These are phyloP conservation scores for Ommatoiulus sabulosus DNA, from an alignment of 2,888 invertebrate genomes.

Conservation along the genomic window DNA sequence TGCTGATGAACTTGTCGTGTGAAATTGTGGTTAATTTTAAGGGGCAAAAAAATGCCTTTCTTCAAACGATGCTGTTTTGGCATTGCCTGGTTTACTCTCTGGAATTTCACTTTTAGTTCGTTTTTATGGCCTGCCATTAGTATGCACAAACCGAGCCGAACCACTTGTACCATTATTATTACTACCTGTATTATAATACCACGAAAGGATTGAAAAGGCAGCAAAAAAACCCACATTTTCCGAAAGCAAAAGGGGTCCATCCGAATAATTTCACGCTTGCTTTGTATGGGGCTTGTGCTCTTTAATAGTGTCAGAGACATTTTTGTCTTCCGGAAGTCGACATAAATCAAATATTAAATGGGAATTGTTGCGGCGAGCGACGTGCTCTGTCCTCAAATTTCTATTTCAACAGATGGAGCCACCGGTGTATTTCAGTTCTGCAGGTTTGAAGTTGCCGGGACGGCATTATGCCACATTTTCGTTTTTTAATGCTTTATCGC, in stretches of 20 bases:
- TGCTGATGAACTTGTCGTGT: conserved; percentile 48
- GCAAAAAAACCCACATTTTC: background rate
- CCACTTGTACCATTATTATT: conserved; percentile 30
- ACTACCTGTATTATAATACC: conserved; percentile 42
- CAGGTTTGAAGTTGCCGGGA: background rate
- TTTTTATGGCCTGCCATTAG: conserved; percentile 29
- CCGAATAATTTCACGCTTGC: conserved; percentile 23
- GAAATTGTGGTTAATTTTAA: conserved; percentile 39
- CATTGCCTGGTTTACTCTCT: conserved; percentile 15
- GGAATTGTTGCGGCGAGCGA: background rate
- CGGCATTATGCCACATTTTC: background rate
- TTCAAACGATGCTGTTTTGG: conserved; percentile 2
- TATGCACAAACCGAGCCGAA: background rate
- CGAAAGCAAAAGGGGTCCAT: background rate
- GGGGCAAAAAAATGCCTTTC: background rate
- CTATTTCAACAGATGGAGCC: background rate
- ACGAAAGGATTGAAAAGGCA: background rate
- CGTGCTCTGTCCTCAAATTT: background rate
- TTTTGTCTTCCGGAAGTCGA: conserved; percentile 15
- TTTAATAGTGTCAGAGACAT: background rate
- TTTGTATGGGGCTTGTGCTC: background rate
- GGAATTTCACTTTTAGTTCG: conserved; percentile 13
- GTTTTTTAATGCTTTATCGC: background rate
- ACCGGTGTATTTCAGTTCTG: background rate
- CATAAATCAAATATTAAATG: conserved; percentile 16